Evolutionary conservation across 2,797 vertebrate genomes (phyloP).

Genomic region (Neopelma chrysocephalum): DNA sequence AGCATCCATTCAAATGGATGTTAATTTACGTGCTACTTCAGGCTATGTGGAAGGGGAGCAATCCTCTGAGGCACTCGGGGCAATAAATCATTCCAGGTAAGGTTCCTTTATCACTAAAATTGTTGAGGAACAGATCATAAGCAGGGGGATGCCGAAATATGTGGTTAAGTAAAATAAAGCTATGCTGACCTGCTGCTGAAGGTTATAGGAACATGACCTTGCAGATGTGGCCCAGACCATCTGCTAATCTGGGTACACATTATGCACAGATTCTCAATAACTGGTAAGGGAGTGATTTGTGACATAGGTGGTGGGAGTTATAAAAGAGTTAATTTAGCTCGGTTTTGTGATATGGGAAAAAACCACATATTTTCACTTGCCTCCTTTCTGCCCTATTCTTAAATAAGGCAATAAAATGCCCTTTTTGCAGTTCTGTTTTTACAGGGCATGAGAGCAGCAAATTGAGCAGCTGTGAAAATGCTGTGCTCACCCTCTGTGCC

Average conservation of each 20-base stretch:
- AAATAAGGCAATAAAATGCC: not conserved
- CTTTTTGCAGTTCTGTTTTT: not conserved
- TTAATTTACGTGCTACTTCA: slow-evolving; percentile 18
- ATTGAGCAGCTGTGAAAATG: not conserved
- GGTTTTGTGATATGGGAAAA: not conserved
- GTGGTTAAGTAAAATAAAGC: not conserved
- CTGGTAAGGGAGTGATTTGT: not conserved
- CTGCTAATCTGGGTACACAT: not conserved
- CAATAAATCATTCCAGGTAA: not conserved
- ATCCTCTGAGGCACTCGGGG: not conserved
- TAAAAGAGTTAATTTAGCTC: not conserved
- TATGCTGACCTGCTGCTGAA: not conserved
- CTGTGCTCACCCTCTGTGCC: not conserved
- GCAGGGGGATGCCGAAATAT: not conserved
- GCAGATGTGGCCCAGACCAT: not conserved
- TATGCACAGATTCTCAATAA: not conserved
- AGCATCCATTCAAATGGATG: slow-evolving; percentile 35
- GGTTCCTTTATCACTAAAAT: not conserved
- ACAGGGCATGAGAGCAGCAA: not conserved
- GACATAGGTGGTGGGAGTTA: not conserved
- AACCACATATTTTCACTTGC: not conserved
- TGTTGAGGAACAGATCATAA: not conserved
- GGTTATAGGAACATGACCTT: not conserved
- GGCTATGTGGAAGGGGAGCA: not conserved
- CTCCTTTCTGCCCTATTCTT: not conserved